A percentile compares a stretch with the other conserved stretches of the same genome.
phyloP scores from a whole-genome alignment of 1,140 invertebrate species.

The Pseudomyrmex pallidus region DNA sequence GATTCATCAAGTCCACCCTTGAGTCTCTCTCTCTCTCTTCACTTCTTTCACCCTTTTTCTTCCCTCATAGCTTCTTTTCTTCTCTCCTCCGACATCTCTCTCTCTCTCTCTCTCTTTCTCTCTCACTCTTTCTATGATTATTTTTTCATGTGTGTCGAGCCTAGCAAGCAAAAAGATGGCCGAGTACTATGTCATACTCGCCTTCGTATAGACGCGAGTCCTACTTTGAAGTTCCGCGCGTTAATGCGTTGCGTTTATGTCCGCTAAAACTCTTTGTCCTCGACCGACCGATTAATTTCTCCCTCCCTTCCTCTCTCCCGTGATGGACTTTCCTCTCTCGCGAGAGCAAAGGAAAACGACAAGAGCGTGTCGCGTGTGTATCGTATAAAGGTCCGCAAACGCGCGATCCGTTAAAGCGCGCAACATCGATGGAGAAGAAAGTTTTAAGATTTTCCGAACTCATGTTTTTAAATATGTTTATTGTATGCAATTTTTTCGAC shows the following conservation, averaged over 20 bases:
- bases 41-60: background rate
- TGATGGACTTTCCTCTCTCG: background rate
- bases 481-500: background rate
- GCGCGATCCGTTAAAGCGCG: too few relatives aligned
- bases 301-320: background rate
- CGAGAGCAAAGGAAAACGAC: background rate
- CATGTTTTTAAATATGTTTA: background rate
- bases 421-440: too few relatives aligned
- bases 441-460: background rate
- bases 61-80: too few relatives aligned
- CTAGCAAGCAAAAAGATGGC: constrained; percentile 35
- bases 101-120: background rate
- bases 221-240: constrained; percentile 40
- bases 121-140: too few relatives aligned
- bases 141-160: background rate
- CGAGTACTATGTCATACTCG: constrained; percentile 34
- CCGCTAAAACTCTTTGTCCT: constrained; percentile 33
- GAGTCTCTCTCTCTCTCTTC: background rate
- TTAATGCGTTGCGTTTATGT: constrained; percentile 22
- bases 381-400: background rate
- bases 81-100: background rate
- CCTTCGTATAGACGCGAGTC: constrained; percentile 1
- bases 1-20: constrained; percentile 40
- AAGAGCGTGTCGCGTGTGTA: background rate
- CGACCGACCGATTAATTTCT: constrained; percentile 35